These are phyloP conservation scores for Parapsyche elsis DNA, from an alignment of 1,140 invertebrate species.

Conservation along the genomic window DNA sequence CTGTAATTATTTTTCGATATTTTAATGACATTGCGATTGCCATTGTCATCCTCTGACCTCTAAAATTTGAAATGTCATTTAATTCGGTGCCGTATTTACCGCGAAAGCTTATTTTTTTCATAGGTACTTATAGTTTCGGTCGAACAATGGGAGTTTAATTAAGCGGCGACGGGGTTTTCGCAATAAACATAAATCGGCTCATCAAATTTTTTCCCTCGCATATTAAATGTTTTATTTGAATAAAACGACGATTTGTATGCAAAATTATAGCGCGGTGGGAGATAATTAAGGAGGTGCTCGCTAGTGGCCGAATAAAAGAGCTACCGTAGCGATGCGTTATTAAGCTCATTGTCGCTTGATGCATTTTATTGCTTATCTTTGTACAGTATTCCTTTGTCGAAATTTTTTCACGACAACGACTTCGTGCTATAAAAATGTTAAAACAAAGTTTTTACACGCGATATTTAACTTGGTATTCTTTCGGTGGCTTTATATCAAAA, in stretches of 20 bases:
- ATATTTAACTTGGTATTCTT: no score
- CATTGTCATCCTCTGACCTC: no score
- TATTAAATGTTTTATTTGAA: constrained; percentile 34
- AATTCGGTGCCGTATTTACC: no score
- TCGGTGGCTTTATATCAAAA: no score
- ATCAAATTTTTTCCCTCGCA: constrained; percentile 22
- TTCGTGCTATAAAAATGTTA: no score
- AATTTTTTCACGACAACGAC: no score
- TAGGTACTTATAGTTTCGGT: not conserved
- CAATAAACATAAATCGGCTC: constrained; percentile 21
- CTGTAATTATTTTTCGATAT: no score
- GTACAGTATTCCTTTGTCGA: constrained; percentile 15
- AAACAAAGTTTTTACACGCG: no score
- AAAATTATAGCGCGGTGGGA: constrained; percentile 5
- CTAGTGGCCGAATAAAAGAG: constrained; percentile 10
- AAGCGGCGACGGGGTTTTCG: not conserved
- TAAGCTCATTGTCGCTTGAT: constrained; percentile 23
- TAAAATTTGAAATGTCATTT: no score
- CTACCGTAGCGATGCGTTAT: constrained; percentile 26
- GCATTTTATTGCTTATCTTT: constrained; percentile 28
- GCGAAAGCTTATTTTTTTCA: not conserved
- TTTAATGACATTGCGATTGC: no score
- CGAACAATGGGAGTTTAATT: not conserved
- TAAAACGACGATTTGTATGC: constrained; percentile 32
- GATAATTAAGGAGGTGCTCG: constrained; percentile 28